Percentiles rank a stretch among this genome's conserved stretches.
Conservation (phyloP, 2,888 invertebrate genomes). For the Epiblema foenella region DNA sequence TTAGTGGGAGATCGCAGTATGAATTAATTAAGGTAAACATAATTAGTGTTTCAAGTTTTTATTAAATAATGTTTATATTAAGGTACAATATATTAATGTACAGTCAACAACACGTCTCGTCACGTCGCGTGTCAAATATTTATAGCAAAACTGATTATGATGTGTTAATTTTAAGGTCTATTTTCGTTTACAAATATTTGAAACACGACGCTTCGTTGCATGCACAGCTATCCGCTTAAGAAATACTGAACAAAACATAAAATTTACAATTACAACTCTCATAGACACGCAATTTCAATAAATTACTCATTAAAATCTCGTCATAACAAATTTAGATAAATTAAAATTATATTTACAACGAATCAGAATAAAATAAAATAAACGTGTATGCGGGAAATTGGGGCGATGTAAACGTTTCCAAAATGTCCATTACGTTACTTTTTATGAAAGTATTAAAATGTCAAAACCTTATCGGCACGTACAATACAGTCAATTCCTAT, state of each 20-base stretch:
- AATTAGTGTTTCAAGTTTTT: conserved; percentile 43
- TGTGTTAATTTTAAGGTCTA: not conserved
- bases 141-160: conserved; percentile 20
- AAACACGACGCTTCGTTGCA: conserved; percentile 28
- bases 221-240: conserved; percentile 70
- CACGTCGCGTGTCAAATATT: conserved; percentile 25
- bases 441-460: conserved; percentile 48
- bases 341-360: conserved; percentile 76
- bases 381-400: conserved; percentile 46
- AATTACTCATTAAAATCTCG: conserved; percentile 57
- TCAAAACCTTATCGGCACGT: conserved; percentile 49
- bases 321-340: conserved; percentile 74
- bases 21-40: conserved; percentile 22
- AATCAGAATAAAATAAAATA: conserved; percentile 54
- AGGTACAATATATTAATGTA: conserved; percentile 46
- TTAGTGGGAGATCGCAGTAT: not conserved
- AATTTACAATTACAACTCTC: conserved; percentile 78
- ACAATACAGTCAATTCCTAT: conserved; percentile 50
- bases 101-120: conserved; percentile 42
- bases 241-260: conserved; percentile 84
- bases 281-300: conserved; percentile 62
- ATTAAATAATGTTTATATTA: conserved; percentile 45
- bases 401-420: conserved; percentile 68
- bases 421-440: conserved; percentile 55
- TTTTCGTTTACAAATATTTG: conserved; percentile 19